Evolutionary conservation across 1,140 invertebrate species (phyloP).

Genomic region (Ostrea denselamellosa): DNA sequence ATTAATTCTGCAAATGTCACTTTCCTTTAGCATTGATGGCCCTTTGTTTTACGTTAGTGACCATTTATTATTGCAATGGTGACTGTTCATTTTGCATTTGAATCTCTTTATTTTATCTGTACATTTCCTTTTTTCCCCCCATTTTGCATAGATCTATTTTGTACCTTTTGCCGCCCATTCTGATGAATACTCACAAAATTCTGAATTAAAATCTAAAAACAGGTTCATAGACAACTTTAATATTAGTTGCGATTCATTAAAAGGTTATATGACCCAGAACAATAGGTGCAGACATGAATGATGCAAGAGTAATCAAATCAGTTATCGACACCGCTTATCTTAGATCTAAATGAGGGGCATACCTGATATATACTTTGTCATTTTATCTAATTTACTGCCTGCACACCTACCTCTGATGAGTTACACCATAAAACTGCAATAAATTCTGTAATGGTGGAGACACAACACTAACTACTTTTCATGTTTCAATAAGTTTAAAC

Average conservation of each 20-base stretch:
- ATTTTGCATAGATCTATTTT: too few relatives aligned
- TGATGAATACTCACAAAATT: not conserved
- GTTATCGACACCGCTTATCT: not conserved
- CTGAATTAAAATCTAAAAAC: not conserved
- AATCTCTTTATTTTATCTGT: too few relatives aligned
- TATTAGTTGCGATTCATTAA: not conserved
- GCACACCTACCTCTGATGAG: not conserved
- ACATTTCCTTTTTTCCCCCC: too few relatives aligned
- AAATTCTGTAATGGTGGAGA: not conserved
- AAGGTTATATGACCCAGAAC: not conserved
- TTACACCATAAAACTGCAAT: conserved; percentile 1
- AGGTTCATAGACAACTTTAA: not conserved
- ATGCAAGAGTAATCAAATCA: not conserved
- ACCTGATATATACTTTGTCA: not conserved
- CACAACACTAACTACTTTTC: not conserved
- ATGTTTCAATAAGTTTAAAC: not conserved
- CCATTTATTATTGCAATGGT: too few relatives aligned
- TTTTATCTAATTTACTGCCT: not conserved
- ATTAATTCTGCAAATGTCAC: too few relatives aligned
- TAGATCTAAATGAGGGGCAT: not conserved
- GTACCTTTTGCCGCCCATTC: too few relatives aligned
- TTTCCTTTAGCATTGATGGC: too few relatives aligned
- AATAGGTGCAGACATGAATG: not conserved
- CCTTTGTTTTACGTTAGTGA: too few relatives aligned
- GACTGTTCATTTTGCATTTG: too few relatives aligned